A percentile compares a stretch with the other conserved stretches of the same genome.
These are phyloP conservation scores for Dipodomys merriami DNA, from an alignment of 2,113 vertebrate species.

Conservation along the genomic window DNA sequence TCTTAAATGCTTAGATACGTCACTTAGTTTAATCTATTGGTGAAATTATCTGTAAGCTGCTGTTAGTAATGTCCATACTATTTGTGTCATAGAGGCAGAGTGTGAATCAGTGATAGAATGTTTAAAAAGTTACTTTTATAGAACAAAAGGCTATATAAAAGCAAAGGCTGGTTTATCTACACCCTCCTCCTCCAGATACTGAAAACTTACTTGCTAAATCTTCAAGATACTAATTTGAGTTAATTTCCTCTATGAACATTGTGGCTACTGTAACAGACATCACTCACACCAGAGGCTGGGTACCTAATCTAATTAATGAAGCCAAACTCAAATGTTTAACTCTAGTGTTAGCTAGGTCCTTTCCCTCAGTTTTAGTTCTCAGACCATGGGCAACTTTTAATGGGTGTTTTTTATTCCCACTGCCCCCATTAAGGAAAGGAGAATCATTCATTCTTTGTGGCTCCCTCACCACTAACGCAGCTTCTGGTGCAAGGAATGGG, in stretches of 20 bases:
- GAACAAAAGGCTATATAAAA: constrained; percentile 55
- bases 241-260: background rate
- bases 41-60: constrained; percentile 34
- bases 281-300: background rate
- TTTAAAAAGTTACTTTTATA: constrained; percentile 51
- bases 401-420: background rate
- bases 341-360: background rate
- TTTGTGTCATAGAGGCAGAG: background rate
- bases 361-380: background rate
- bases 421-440: background rate
- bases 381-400: background rate
- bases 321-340: background rate
- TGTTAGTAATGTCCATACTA: background rate
- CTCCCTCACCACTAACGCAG: background rate
- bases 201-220: background rate
- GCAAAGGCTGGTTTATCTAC: constrained; percentile 22
- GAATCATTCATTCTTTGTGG: background rate
- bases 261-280: background rate
- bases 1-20: background rate
- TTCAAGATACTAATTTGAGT: background rate
- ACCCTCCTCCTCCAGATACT: background rate
- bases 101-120: background rate
- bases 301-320: background rate
- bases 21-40: background rate
- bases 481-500: too few relatives aligned